Percentiles rank a stretch among this genome's conserved stretches.
Conservation (phyloP, 2,888 invertebrate genomes). For the Lissonota sp. region DNA sequence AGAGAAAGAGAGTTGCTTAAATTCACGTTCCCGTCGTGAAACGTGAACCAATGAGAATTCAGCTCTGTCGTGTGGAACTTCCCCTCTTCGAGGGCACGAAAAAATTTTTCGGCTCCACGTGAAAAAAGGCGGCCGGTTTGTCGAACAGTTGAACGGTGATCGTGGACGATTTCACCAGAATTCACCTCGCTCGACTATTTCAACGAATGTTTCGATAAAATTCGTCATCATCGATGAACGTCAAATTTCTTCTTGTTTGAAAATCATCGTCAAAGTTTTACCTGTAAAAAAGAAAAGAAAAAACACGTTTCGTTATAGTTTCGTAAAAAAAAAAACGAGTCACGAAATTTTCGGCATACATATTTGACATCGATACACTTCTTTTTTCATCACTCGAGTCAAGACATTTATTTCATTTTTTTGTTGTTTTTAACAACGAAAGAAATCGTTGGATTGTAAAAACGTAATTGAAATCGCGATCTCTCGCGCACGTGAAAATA, state of each 20-base stretch:
- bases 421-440: too few species aligned
- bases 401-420: too few species aligned
- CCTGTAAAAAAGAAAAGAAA: not conserved
- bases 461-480: slow-evolving; percentile 31
- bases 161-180: slow-evolving; percentile 59
- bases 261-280: too few species aligned
- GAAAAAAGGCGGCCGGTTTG: slow-evolving; percentile 70
- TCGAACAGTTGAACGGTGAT: slow-evolving; percentile 70
- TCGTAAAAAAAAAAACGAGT: too few species aligned
- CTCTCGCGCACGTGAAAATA: not conserved
- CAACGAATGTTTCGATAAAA: too few species aligned
- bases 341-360: too few species aligned
- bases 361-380: too few species aligned
- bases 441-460: not conserved
- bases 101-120: slow-evolving; percentile 68
- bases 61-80: not conserved
- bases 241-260: too few species aligned
- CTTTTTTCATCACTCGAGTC: too few species aligned
- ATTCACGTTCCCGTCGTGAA: slow-evolving; percentile 7
- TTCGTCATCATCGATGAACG: too few species aligned
- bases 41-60: not conserved
- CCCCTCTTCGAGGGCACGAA: slow-evolving; percentile 37
- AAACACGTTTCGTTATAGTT: too few species aligned
- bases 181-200: too few species aligned
- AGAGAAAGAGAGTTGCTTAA: slow-evolving; percentile 21